These are phyloP conservation scores for Sisyra nigra DNA, from an alignment of 2,888 invertebrate species.

Conservation along the genomic window DNA sequence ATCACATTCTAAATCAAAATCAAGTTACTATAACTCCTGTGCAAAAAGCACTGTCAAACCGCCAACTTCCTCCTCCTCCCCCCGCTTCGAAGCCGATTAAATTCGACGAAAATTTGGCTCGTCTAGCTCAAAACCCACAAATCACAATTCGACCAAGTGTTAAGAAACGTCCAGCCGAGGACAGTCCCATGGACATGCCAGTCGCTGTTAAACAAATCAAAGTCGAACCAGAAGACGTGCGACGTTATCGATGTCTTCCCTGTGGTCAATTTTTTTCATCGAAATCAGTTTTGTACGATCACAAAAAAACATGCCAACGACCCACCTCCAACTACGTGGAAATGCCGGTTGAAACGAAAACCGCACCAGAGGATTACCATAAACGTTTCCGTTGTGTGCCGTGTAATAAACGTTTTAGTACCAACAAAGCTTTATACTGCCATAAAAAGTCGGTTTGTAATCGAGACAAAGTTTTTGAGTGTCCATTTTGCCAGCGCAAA, in stretches of 20 bases:
- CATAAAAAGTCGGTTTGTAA: slow-evolving; percentile 27
- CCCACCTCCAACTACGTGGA: neutral
- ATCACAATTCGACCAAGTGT: slow-evolving; percentile 6
- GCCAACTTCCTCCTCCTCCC: neutral
- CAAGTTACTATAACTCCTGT: neutral
- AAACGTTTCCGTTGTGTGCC: slow-evolving; percentile 24
- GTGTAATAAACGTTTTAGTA: slow-evolving; percentile 26
- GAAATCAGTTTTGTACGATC: slow-evolving; percentile 5
- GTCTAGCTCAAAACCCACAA: slow-evolving; percentile 4
- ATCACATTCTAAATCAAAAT: neutral
- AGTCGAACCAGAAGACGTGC: neutral
- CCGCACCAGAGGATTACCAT: slow-evolving; percentile 3
- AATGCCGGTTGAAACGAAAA: slow-evolving; percentile 1
- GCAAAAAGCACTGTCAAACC: neutral
- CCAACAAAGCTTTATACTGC: slow-evolving; percentile 27
- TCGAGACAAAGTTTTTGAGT: slow-evolving; percentile 21
- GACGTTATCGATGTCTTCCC: slow-evolving; percentile 4
- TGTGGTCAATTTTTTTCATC: slow-evolving; percentile 6
- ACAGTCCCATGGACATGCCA: neutral
- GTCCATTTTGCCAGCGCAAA: slow-evolving; percentile 28
- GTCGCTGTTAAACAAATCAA: neutral
- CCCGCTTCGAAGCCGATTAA: neutral
- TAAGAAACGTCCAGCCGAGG: neutral
- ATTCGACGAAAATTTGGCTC: slow-evolving; percentile 7
- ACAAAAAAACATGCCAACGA: slow-evolving; percentile 5